Conservation (phyloP, 2,113 vertebrate genomes). For the Thamnaconus septentrionalis region DNA sequence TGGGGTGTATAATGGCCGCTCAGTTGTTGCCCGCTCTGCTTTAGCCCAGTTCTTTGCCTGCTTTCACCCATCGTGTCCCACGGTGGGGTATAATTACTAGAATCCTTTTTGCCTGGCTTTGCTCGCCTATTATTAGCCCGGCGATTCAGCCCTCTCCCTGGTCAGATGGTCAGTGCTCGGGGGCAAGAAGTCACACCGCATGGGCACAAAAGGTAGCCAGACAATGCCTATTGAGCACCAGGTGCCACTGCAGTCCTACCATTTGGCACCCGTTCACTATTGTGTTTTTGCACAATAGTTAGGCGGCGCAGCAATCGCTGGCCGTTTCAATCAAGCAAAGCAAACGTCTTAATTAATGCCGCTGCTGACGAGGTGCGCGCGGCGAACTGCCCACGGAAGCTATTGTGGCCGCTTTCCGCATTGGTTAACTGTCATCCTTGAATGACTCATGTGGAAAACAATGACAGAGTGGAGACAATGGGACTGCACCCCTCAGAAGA, state of each 20-base stretch:
- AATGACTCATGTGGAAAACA: constrained; percentile 59
- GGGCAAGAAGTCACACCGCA: constrained; percentile 80
- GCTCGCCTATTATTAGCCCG: constrained; percentile 75
- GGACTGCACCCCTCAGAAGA: constrained; percentile 32
- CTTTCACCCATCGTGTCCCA: constrained; percentile 71
- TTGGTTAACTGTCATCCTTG: constrained; percentile 57
- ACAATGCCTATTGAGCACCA: constrained; percentile 77
- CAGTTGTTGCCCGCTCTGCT: constrained; percentile 12
- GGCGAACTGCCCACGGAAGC: constrained; percentile 33
- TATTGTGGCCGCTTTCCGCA: constrained; percentile 47
- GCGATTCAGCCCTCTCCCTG: constrained; percentile 70
- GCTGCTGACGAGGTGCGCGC: constrained; percentile 49
- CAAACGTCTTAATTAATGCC: constrained; percentile 58
- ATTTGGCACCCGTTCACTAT: constrained; percentile 72
- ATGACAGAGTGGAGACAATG: constrained; percentile 37
- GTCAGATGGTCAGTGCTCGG: constrained; percentile 82
- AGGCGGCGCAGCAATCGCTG: constrained; percentile 54
- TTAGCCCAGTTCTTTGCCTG: constrained; percentile 36
- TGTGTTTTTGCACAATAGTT: constrained; percentile 52
- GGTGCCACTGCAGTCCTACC: constrained; percentile 69
- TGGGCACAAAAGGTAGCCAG: constrained; percentile 79
- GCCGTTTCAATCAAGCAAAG: constrained; percentile 57
- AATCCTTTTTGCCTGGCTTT: constrained; percentile 65
- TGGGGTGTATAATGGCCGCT: constrained; percentile 3
- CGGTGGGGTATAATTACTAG: constrained; percentile 74